These are phyloP conservation scores for Tetraodon nigroviridis DNA, from an alignment of 2,113 vertebrate genomes.

Conservation along the genomic window DNA sequence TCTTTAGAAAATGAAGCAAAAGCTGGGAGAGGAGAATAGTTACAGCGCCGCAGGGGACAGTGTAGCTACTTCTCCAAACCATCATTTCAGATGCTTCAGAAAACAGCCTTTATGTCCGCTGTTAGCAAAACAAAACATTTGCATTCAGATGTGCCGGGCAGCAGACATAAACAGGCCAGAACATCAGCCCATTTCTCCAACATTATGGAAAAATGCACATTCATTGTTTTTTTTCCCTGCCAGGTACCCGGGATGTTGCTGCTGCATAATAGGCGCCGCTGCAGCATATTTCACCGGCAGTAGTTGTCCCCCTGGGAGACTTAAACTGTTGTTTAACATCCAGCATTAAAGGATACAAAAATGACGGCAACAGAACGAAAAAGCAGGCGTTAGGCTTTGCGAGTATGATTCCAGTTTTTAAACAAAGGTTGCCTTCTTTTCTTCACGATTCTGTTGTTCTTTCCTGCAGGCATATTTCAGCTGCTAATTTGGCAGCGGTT, in stretches of 20 bases:
- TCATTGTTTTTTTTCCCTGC: conserved; percentile 20
- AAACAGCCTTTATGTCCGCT: too few relatives aligned
- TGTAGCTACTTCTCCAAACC: too few relatives aligned
- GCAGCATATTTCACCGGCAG: conserved; percentile 21
- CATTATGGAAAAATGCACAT: conserved; percentile 19
- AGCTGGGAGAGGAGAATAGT: too few relatives aligned
- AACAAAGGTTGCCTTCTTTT: neutral
- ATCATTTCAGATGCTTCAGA: too few relatives aligned
- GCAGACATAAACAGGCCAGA: too few relatives aligned
- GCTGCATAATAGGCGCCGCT: conserved; percentile 33
- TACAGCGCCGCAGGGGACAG: too few relatives aligned
- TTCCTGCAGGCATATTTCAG: conserved; percentile 16
- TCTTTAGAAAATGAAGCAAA: too few relatives aligned
- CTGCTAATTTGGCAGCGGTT: conserved; percentile 11
- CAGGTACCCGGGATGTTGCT: conserved; percentile 14
- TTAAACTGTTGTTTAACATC: conserved; percentile 21
- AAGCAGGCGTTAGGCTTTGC: neutral
- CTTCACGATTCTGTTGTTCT: neutral
- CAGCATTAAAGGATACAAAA: conserved; percentile 3
- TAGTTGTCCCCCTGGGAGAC: conserved; percentile 12
- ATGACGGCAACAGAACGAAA: conserved; percentile 4
- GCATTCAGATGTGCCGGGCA: neutral
- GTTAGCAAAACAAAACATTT: neutral
- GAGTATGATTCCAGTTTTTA: too few relatives aligned
- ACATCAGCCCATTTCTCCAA: neutral